Base-by-base conservation (phyloP, 2,113 vertebrate species). In the Hypanus sabinus region DNA sequence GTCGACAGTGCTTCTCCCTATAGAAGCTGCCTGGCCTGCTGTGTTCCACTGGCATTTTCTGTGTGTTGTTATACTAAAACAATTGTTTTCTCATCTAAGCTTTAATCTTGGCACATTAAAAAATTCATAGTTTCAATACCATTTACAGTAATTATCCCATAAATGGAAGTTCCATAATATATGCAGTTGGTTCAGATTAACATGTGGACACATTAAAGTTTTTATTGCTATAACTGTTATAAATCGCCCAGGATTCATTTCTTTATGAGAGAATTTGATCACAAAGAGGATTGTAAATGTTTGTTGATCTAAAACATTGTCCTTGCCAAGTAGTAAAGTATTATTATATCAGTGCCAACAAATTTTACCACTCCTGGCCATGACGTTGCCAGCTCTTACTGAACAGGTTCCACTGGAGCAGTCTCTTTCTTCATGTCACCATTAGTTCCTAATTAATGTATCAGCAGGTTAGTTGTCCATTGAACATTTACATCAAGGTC, bases 241-340 rank as follows among this genome's bases (percentile, higher is more conserved):
- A 46, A 22, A 20, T 33, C 18, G 10, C 38, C 2, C 71, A 33
- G 30, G 18, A 33, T 68, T 68, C n/a, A 18, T 10, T 24, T 92
- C 62, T 71, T 71, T 92, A 92, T 46, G 62, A 71, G 90, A 92
- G 62, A 71, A 46, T 92, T 92, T 22, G 62, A 92, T 92, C 71
- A 33, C 0, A 27, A 70, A 24, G 68, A 65, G 62, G n/a, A 20
- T 46, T 92, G 62, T 71, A 90, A 92, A 22, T 24, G 90, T 16
- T 73, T 92, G 68, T 33, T 27, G 33, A 33, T 92, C 90, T 70
- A 27, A 38, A 68, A 30, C 30, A 4, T 62, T 60, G 20, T 22
- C 9, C 0, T 22, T 88, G 55, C 83, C 60, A 88, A 88, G 46
- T 85, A 24, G 81, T 24, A 85, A 57, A 22, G 38, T 36, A 80